Evolutionary conservation across 2,113 vertebrate species (phyloP).

Genomic region (Menura novaehollandiae): DNA sequence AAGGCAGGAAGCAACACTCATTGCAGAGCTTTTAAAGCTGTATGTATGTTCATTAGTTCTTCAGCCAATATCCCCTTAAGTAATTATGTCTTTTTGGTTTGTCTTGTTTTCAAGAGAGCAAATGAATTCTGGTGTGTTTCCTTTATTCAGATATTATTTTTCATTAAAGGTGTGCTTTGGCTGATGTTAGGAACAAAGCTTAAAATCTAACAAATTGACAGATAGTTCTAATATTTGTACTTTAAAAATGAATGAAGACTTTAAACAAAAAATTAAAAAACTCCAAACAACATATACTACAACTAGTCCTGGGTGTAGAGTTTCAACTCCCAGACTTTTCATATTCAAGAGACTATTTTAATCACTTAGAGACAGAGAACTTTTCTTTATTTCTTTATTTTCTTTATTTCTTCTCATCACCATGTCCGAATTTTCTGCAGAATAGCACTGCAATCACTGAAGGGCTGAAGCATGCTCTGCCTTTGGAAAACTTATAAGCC

Average conservation of each 20-base stretch:
- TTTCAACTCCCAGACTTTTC: neutral
- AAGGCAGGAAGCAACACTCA: neutral
- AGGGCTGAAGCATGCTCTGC: neutral
- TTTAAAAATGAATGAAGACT: neutral
- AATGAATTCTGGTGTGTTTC: neutral
- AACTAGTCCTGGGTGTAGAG: fast-evolving
- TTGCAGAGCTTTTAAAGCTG: neutral
- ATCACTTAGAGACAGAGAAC: neutral
- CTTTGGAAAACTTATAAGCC: neutral
- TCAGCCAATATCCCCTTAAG: neutral
- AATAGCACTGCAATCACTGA: neutral
- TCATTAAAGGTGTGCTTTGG: neutral
- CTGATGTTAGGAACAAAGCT: neutral
- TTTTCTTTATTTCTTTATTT: neutral
- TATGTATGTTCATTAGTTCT: neutral
- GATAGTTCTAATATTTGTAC: neutral
- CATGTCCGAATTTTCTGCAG: neutral
- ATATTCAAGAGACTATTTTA: neutral
- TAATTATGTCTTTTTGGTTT: neutral
- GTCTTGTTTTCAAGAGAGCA: neutral
- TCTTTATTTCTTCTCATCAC: neutral
- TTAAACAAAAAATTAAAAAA: neutral
- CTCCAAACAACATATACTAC: neutral
- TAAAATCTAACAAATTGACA: neutral
- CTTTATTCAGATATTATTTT: neutral